These are phyloP conservation scores for Rotaria socialis DNA, from an alignment of 2,888 invertebrate genomes.

Conservation along the genomic window DNA sequence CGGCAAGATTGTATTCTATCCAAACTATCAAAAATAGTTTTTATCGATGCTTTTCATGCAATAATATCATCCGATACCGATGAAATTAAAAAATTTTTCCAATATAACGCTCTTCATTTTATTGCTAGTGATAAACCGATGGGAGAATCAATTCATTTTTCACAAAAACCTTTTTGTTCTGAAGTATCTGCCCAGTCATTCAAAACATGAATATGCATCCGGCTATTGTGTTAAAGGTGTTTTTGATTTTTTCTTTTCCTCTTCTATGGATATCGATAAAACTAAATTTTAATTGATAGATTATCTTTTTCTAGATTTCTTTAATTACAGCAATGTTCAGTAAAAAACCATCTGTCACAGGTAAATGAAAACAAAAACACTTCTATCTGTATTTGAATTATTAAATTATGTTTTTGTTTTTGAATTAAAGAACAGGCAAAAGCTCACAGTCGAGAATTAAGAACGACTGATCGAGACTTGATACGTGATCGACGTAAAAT, in stretches of 20 bases:
- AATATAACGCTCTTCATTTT: not conserved
- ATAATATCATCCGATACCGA: not conserved
- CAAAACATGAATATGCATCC: slow-evolving; percentile 18
- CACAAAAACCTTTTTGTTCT: not conserved
- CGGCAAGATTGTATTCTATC: not conserved
- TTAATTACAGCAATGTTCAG: not conserved
- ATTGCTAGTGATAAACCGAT: not conserved
- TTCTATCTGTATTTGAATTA: too few species aligned
- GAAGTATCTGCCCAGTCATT: not conserved
- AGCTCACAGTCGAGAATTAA: not conserved
- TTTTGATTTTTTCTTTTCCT: not conserved
- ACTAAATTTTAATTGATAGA: not conserved
- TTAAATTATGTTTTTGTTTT: not conserved
- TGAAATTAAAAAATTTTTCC: not conserved
- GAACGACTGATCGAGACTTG: slow-evolving; percentile 14
- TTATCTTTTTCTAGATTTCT: not conserved
- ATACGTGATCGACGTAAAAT: slow-evolving; percentile 26
- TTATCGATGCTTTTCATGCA: not conserved
- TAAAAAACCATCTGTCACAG: not conserved
- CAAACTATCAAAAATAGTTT: not conserved
- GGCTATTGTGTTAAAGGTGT: not conserved
- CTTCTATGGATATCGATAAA: not conserved
- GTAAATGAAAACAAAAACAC: not conserved
- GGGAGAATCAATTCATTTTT: not conserved
- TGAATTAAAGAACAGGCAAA: not conserved